These are phyloP conservation scores for Holacanthella duospinosa DNA, from an alignment of 2,888 invertebrate genomes.

Conservation along the genomic window DNA sequence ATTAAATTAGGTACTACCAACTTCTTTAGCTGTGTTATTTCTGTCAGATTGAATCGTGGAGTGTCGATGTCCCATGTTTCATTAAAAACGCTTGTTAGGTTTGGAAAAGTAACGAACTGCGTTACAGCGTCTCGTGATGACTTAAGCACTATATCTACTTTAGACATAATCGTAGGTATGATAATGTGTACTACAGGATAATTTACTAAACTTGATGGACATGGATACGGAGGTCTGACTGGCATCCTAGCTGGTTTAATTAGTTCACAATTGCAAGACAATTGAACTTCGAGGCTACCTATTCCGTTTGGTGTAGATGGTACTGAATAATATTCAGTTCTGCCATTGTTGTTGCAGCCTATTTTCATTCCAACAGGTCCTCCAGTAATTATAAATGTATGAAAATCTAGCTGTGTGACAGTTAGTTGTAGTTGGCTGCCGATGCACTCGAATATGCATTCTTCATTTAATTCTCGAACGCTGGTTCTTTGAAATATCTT, in stretches of 20 bases:
- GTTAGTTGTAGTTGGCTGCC: not conserved
- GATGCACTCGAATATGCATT: conserved; percentile 1
- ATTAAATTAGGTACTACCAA: not conserved
- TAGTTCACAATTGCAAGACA: not conserved
- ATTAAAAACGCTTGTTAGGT: not conserved
- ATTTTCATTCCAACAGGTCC: not conserved
- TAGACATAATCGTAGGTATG: conserved; percentile 7
- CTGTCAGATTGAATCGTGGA: not conserved
- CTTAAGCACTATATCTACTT: not conserved
- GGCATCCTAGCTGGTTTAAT: not conserved
- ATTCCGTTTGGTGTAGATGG: not conserved
- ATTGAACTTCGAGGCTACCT: not conserved
- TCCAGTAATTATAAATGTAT: not conserved
- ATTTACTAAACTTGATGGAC: not conserved
- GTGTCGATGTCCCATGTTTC: conserved; percentile 6
- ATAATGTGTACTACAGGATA: not conserved
- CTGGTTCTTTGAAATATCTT: not conserved
- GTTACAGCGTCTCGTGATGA: not conserved
- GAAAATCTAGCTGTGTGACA: not conserved
- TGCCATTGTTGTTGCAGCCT: not conserved
- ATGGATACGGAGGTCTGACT: conserved; percentile 2
- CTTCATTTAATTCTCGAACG: not conserved
- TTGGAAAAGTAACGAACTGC: not conserved
- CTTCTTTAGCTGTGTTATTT: not conserved
- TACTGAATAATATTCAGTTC: not conserved